Evolutionary conservation across 2,113 vertebrate genomes (phyloP).

Genomic region (Cyanoramphus novaezelandiae): DNA sequence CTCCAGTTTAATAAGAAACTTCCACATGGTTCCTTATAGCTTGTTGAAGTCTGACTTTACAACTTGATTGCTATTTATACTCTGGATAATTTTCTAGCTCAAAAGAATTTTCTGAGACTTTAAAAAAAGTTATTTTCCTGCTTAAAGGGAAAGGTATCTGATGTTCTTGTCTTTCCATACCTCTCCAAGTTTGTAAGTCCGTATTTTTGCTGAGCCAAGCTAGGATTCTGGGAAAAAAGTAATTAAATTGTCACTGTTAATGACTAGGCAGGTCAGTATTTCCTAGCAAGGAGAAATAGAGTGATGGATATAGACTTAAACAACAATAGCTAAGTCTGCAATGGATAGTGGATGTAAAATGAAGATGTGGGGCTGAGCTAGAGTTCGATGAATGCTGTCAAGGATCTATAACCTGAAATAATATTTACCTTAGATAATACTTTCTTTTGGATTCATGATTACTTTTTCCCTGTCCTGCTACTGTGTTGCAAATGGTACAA

Average conservation of each 20-base stretch:
- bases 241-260: background rate
- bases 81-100: background rate
- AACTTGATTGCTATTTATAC: background rate
- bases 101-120: background rate
- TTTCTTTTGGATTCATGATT: background rate
- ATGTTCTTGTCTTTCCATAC: background rate
- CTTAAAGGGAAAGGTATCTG: background rate
- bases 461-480: background rate
- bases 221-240: background rate
- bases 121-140: background rate
- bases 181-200: background rate
- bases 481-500: background rate
- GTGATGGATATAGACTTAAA: background rate
- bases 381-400: background rate
- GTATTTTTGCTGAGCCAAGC: background rate
- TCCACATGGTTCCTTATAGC: background rate
- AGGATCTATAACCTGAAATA: background rate
- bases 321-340: background rate
- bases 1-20: background rate
- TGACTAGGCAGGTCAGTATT: background rate
- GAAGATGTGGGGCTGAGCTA: background rate
- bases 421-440: background rate
- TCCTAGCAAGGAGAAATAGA: background rate
- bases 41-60: background rate
- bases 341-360: background rate